phyloP scores from a whole-genome alignment of 2,113 vertebrate species.

The Zingel zingel region DNA sequence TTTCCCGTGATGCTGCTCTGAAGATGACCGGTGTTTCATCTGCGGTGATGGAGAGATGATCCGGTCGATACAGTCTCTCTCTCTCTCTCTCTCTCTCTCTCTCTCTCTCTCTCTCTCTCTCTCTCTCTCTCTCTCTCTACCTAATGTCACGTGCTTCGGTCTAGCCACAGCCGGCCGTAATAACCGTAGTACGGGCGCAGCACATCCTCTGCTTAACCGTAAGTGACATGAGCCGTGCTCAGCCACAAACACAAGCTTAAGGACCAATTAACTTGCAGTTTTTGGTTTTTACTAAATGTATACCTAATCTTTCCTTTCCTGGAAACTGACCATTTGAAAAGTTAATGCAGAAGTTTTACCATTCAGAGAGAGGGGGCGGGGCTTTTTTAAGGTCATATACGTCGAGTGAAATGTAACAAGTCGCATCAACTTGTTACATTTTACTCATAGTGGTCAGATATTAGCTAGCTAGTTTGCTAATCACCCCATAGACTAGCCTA shows the following conservation, averaged over 20 bases:
- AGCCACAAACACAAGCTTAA: neutral
- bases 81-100: neutral
- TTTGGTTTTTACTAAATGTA: no score
- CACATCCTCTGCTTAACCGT: neutral
- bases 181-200: constrained; percentile 1
- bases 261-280: no score
- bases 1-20: constrained; percentile 69
- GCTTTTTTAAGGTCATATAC: no score
- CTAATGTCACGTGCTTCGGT: constrained; percentile 54
- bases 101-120: neutral
- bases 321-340: no score
- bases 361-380: no score
- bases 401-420: no score
- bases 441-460: no score
- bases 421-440: no score
- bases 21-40: constrained; percentile 76
- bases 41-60: neutral
- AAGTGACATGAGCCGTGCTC: neutral
- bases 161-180: constrained; percentile 37
- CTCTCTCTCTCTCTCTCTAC: neutral
- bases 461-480: no score
- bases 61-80: neutral
- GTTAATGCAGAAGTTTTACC: no score
- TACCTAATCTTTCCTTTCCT: no score
- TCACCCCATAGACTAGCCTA: no score